A percentile compares a stretch with the other conserved stretches of the same genome.
Evolutionary conservation across 2,113 vertebrate species (phyloP).

Genomic region (Ictalurus punctatus): DNA sequence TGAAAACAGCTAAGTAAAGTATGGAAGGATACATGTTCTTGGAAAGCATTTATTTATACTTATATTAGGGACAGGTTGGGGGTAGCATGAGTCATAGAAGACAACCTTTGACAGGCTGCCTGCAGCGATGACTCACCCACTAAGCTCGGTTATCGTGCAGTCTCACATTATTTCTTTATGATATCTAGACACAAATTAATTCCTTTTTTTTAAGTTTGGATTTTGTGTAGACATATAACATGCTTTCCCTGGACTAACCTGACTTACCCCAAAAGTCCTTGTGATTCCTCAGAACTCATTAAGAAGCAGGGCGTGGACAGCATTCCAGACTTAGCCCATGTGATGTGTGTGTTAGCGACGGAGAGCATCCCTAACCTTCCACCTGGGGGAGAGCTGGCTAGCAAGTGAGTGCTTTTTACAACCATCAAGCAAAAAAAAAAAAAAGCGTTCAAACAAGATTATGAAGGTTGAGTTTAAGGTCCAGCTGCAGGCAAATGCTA

Average conservation of each 20-base stretch:
- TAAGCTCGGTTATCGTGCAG: not conserved
- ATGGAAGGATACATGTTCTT: not conserved
- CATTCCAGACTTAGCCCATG: slow-evolving; percentile 94
- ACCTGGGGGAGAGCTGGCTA: slow-evolving; percentile 94
- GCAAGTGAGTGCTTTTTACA: slow-evolving; percentile 86
- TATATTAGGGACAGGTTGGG: slow-evolving; percentile 4
- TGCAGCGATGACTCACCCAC: slow-evolving; percentile 36
- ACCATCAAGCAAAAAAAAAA: not conserved
- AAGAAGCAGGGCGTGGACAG: slow-evolving; percentile 96
- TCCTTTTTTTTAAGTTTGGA: slow-evolving; percentile 5
- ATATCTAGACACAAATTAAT: not conserved
- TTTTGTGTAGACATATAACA: slow-evolving; percentile 17
- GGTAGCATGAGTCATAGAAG: slow-evolving; percentile 33
- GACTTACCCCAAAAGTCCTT: slow-evolving; percentile 87
- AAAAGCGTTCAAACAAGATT: not conserved
- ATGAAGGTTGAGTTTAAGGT: not conserved
- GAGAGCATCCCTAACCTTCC: slow-evolving; percentile 99
- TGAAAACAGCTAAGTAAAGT: not conserved
- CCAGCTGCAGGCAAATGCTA: not conserved
- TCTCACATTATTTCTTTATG: not conserved
- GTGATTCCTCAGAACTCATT: slow-evolving; percentile 96
- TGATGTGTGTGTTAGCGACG: slow-evolving; percentile 96
- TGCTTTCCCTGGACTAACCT: slow-evolving; percentile 68
- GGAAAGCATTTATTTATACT: slow-evolving; percentile 18
- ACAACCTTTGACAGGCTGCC: slow-evolving; percentile 35